phyloP scores from a whole-genome alignment of 2,113 vertebrate genomes.

The Ailurus styani region DNA sequence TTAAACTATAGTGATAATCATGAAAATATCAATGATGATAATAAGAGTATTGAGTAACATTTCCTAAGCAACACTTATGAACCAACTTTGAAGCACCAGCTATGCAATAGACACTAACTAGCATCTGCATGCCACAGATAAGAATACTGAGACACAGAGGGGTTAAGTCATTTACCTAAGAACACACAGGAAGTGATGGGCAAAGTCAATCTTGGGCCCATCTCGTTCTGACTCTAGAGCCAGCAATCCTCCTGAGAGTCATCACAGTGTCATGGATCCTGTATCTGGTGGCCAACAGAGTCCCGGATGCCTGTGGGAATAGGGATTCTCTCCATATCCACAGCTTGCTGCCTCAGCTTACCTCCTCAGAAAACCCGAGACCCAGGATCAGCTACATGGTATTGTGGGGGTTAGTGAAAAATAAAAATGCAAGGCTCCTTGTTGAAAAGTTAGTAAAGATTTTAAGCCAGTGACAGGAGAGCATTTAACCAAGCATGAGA shows the following conservation, averaged over 20 bases:
- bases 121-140: rapidly evolving
- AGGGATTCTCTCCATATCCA: background rate
- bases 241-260: too few species aligned
- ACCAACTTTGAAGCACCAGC: background rate
- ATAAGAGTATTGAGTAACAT: background rate
- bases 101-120: background rate
- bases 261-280: background rate
- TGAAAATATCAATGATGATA: background rate
- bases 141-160: background rate
- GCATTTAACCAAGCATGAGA: background rate
- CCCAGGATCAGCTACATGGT: background rate
- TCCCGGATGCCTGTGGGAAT: background rate
- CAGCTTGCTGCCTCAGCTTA: background rate
- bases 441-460: background rate
- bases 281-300: rapidly evolving
- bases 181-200: too few species aligned
- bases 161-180: background rate
- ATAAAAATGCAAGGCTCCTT: background rate
- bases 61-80: background rate
- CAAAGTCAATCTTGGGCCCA: background rate
- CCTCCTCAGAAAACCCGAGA: background rate
- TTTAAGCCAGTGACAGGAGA: background rate
- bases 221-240: background rate
- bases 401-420: background rate
- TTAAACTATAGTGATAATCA: background rate